A percentile compares a stretch with the other conserved stretches of the same genome.
These are phyloP conservation scores for Indicator indicator DNA, from an alignment of 2,113 vertebrate species.

Conservation along the genomic window DNA sequence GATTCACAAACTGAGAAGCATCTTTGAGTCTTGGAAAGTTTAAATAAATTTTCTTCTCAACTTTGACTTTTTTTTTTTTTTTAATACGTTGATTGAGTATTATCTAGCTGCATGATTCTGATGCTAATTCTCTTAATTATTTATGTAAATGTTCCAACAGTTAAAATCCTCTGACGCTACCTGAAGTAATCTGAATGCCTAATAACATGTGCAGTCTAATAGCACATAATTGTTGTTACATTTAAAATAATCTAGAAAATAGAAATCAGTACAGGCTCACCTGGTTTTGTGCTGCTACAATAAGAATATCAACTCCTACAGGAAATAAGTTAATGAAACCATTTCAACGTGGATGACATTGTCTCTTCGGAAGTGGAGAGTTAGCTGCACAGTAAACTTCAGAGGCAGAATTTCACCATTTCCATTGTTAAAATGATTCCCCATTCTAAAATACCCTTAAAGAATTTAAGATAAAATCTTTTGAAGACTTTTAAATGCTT, in stretches of 20 bases:
- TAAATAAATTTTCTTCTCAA: not conserved
- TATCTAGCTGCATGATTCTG: conserved; percentile 12
- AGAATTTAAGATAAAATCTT: not conserved
- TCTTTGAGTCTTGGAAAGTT: not conserved
- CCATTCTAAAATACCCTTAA: not conserved
- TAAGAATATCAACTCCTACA: not conserved
- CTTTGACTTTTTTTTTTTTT: not conserved
- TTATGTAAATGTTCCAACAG: conserved; percentile 58
- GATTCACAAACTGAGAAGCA: not conserved
- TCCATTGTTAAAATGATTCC: not conserved
- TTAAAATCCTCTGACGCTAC: conserved; percentile 49
- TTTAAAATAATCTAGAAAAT: conserved; percentile 31
- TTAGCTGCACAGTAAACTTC: not conserved
- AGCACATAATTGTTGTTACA: conserved; percentile 43
- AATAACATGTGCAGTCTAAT: conserved; percentile 25
- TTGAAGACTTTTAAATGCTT: not conserved
- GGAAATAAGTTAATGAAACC: not conserved
- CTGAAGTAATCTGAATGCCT: conserved; percentile 45
- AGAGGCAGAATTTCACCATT: not conserved
- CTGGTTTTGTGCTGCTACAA: not conserved
- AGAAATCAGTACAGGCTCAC: not conserved
- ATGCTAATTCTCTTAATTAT: conserved; percentile 64
- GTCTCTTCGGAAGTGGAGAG: not conserved
- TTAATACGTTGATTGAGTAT: not conserved
- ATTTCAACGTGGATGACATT: not conserved